A percentile compares a stretch with the other conserved stretches of the same genome.
phyloP scores from a whole-genome alignment of 30 jellyfish, hydroid and myxozoan genomes.

The Hydra vulgaris region DNA sequence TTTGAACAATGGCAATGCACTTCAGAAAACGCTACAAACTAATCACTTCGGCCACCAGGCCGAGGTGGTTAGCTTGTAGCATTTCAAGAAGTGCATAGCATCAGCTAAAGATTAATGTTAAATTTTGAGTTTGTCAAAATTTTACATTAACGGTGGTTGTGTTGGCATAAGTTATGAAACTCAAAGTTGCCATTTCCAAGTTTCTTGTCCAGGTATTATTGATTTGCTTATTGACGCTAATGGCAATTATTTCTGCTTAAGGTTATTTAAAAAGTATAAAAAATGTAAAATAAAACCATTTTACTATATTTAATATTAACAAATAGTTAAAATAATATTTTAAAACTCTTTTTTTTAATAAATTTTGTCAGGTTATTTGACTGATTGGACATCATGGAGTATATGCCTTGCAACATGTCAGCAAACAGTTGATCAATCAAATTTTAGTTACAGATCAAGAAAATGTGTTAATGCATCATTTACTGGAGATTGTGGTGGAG shows the following conservation, averaged over 20 bases:
- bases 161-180: neutral
- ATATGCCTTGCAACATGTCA: neutral
- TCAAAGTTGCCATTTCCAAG: constrained; percentile 8
- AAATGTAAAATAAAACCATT: neutral
- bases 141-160: neutral
- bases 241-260: no score
- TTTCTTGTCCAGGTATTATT: constrained; percentile 16
- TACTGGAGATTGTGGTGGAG: constrained; percentile 14
- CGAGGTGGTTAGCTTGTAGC: no score
- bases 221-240: neutral
- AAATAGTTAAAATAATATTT: no score
- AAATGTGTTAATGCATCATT: neutral
- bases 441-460: neutral
- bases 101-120: no score
- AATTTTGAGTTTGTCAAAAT: neutral
- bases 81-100: no score
- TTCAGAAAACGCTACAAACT: no score
- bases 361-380: neutral
- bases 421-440: neutral
- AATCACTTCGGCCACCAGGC: no score
- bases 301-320: neutral
- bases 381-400: neutral
- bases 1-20: no score
- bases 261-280: no score
- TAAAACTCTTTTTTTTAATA: no score